Conservation (phyloP, 2,888 invertebrate species). For the Drosophila affinis region DNA sequence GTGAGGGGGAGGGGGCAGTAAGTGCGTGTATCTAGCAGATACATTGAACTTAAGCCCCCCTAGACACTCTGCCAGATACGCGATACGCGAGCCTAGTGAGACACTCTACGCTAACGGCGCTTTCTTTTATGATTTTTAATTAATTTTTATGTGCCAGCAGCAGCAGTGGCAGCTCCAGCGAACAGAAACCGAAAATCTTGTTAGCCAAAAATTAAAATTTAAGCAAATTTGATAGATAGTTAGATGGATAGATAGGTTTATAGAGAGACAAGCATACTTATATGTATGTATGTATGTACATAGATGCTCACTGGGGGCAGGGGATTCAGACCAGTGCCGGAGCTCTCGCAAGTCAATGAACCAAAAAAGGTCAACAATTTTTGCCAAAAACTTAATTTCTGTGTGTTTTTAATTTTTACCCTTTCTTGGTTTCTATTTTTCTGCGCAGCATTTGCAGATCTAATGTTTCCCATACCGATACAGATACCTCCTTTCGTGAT, state of each 20-base stretch:
- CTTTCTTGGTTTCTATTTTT: conserved; percentile 49
- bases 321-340: conserved; percentile 34
- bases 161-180: conserved; percentile 36
- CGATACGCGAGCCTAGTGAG: conserved; percentile 20
- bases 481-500: conserved; percentile 28
- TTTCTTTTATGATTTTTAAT: conserved; percentile 63
- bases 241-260: conserved; percentile 49
- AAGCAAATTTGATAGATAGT: conserved; percentile 66
- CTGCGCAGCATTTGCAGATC: conserved; percentile 43
- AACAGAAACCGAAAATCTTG: conserved; percentile 48
- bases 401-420: conserved; percentile 20
- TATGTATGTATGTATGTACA: too few species aligned
- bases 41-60: conserved; percentile 60
- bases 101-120: conserved; percentile 31
- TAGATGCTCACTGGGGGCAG: conserved; percentile 47
- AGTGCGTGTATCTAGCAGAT: conserved; percentile 61
- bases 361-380: conserved; percentile 68
- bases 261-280: not conserved
- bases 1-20: conserved; percentile 10
- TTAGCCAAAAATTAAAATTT: conserved; percentile 55
- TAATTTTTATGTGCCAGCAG: conserved; percentile 61
- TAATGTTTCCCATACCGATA: conserved; percentile 26
- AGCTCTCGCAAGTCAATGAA: conserved; percentile 67
- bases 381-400: conserved; percentile 48
- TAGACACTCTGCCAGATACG: not conserved